Conservation (phyloP, 2,888 invertebrate species). For the Neelides folsomi region DNA sequence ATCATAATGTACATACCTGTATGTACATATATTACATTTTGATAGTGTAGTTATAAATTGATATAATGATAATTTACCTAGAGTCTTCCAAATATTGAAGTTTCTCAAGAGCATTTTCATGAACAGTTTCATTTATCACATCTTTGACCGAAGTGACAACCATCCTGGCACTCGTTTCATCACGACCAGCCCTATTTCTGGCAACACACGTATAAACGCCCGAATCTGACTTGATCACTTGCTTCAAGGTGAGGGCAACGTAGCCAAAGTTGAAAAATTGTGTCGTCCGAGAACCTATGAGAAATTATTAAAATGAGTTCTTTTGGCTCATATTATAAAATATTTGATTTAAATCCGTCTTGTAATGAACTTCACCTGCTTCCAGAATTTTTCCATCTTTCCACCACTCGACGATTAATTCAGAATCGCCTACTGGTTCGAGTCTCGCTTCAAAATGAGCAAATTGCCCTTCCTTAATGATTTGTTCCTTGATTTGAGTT, state of each 20-base stretch:
- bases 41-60: no score
- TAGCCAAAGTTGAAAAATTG: slow-evolving; percentile 90
- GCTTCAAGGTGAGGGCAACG: slow-evolving; percentile 83
- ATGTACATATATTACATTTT: no score
- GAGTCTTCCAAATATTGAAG: slow-evolving; percentile 76
- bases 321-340: not conserved
- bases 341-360: not conserved
- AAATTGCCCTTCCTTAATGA: slow-evolving; percentile 78
- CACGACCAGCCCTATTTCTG: slow-evolving; percentile 73
- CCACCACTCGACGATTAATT: slow-evolving; percentile 79
- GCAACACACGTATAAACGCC: slow-evolving; percentile 74
- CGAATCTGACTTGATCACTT: slow-evolving; percentile 75
- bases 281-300: slow-evolving; percentile 63
- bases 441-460: slow-evolving; percentile 91
- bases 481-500: slow-evolving; percentile 74
- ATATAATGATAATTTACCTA: slow-evolving; percentile 31
- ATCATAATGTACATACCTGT: no score
- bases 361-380: slow-evolving; percentile 49
- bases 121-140: slow-evolving; percentile 70
- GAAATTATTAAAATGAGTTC: slow-evolving; percentile 7
- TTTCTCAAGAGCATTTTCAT: slow-evolving; percentile 80
- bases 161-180: slow-evolving; percentile 64
- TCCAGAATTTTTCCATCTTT: slow-evolving; percentile 81
- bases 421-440: slow-evolving; percentile 82
- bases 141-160: slow-evolving; percentile 74